Conservation (phyloP, 2,888 invertebrate genomes). For the Ophion costatus region DNA sequence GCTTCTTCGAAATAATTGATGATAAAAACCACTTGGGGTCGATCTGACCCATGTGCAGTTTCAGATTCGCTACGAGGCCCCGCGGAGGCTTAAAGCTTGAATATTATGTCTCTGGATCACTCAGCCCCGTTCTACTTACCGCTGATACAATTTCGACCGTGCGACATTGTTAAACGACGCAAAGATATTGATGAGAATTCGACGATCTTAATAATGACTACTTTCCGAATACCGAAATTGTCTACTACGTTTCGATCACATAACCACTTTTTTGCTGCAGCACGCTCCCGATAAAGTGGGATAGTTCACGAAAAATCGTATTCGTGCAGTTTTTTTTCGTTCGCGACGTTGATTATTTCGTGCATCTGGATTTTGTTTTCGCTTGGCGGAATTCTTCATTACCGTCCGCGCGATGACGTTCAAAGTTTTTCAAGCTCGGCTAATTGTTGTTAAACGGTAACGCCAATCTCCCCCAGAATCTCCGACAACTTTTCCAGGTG, state of each 20-base stretch:
- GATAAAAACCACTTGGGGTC: not conserved
- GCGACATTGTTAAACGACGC: not conserved
- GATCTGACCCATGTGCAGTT: too few species aligned
- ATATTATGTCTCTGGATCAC: too few species aligned
- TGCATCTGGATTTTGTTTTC: not conserved
- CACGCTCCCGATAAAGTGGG: not conserved
- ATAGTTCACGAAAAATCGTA: not conserved
- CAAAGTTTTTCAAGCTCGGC: not conserved
- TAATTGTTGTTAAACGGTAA: constrained; percentile 84
- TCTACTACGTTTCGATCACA: not conserved
- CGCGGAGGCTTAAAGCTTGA: too few species aligned
- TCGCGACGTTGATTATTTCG: too few species aligned
- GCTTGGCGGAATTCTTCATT: not conserved
- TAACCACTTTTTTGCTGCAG: not conserved
- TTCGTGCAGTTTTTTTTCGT: too few species aligned
- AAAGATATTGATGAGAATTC: not conserved
- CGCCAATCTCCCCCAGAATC: constrained; percentile 93
- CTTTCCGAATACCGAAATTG: not conserved
- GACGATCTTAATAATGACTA: not conserved
- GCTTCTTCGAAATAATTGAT: not conserved
- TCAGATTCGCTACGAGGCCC: too few species aligned
- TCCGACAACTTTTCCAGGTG: constrained; percentile 92
- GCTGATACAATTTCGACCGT: not conserved
- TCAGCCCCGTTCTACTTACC: too few species aligned
- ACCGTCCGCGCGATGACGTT: not conserved